Evolutionary conservation across 2,888 invertebrate species (phyloP), one percentile per base, ranked within the genome.

Genomic region (Cataglyphis rosenhaueri): DNA sequence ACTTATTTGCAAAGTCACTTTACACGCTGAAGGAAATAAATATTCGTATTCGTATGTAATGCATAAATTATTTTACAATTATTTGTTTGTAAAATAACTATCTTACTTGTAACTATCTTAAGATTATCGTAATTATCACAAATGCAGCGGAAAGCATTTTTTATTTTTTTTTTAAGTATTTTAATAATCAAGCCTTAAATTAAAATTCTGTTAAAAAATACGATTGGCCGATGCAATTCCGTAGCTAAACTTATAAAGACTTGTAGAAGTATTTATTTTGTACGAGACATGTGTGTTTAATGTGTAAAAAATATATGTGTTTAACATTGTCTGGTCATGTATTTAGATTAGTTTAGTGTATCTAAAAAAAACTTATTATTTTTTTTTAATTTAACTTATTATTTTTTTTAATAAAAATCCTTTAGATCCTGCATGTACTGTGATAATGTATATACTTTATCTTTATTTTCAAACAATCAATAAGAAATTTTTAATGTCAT

Each of bases 391-490:
- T 21, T 21, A 65, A 35, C 32, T 10, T 6, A 41, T 12, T 8
- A n/a, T 15, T 8, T 52, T 52, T 52, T 21, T 2, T 52, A 8
- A 12, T 65, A 68, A 76, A 57, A 64, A 48, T 57, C 21, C 15
- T 25, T 76, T n/a, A 52, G 4, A 76, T 8, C 18, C 15, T 57
- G 15, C 38, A 66, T 8, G 38, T 18, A 18, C 29, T 10, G 35
- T 8, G 12, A 25, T 59, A 71, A 76, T 2, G n/a, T 15, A 52
- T 25, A 44, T 70, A 79, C 32, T 44, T 32, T 29, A 21, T 41
- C 55, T 44, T 79, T 79, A 79, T 79, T 79, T 79, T 71, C 59
- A 59, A 79, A 44, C 25, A 78, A 78, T 78, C 78, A 71, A 78
- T 78, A 78, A 59, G 21, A 79, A 59, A 15, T 44, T 44, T 73